Percentiles rank a stretch among this genome's conserved stretches.
These are phyloP conservation scores for Thalpophila matura DNA, from an alignment of 2,888 invertebrate species.

Conservation along the genomic window DNA sequence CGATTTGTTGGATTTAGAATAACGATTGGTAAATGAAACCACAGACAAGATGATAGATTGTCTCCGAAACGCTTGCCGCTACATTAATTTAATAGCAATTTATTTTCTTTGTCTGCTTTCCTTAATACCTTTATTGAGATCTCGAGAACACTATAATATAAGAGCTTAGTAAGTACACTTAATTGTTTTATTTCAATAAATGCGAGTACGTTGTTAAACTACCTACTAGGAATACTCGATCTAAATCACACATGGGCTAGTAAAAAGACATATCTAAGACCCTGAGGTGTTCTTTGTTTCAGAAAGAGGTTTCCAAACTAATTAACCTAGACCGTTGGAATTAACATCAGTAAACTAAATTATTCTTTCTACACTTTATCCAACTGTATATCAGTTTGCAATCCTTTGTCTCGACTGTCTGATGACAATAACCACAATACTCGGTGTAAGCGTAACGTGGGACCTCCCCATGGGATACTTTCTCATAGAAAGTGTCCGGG, in stretches of 20 bases:
- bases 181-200: background rate
- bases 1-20: conserved; percentile 28
- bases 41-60: conserved; percentile 12
- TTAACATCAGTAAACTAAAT: background rate
- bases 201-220: background rate
- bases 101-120: no score
- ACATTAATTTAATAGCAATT: background rate
- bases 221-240: background rate
- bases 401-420: conserved; percentile 36
- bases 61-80: background rate
- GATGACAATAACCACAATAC: conserved; percentile 32
- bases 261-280: background rate
- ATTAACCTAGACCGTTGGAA: background rate
- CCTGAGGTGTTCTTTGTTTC: background rate
- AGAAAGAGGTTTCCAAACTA: background rate
- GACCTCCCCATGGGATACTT: conserved; percentile 71
- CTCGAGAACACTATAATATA: no score
- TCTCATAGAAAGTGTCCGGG: conserved; percentile 72
- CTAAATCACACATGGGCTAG: background rate
- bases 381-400: conserved; percentile 31
- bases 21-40: conserved; percentile 5
- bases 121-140: no score
- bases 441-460: conserved; percentile 69
- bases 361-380: background rate
- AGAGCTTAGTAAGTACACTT: background rate